Base-by-base conservation (phyloP, 1,140 invertebrate genomes). In the Aphis craccivora region DNA sequence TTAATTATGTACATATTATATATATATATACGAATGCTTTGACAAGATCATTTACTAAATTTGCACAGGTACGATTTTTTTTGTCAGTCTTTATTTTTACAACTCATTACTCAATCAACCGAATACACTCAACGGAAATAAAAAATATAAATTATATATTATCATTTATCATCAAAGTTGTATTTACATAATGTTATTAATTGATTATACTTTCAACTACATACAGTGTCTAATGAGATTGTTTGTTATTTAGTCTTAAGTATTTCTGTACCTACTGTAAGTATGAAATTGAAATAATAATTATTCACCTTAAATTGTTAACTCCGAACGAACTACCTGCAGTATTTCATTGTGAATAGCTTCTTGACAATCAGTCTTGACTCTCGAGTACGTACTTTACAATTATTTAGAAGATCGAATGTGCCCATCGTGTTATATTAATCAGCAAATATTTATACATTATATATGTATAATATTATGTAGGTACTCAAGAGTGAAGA, bases 261-360 rank as follows among this genome's bases (percentile, higher is more conserved):
- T 45, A 86, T 86, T 14, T 86, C 84, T 45, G 14, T 18, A 76
- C 30, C 5, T 45, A 45, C 9, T 45, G 3, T 40, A 40, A 40
- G 30, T 86, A 86, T 20, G 84, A 86, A 86, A 86, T 45, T 45
- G 84, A 86, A 86, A 86, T 45, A 86, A 86, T 86, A 86, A 86
- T 86, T 45, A 86, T 86, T 86, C 84, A 45, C 23, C 25, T 30
- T 43, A 37, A 43, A 25, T 43, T 43, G 40, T 86, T 86, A 43
- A 86, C 84, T 86, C 43, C 11, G 40, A 45, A 86, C 30, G 40
- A 48, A 86, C 43, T 45, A n/a, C 43, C 6, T 35, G 30, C 60
- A 86, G 18, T 48, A 45, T 7, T 86, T 45, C 84, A 86, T 86
- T 30, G 25, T 43, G 40, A 86, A 30, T 43, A 86, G 30, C 84